Evolutionary conservation across 2,888 invertebrate species (phyloP).

Genomic region (Scaptomyza caliginosa): DNA sequence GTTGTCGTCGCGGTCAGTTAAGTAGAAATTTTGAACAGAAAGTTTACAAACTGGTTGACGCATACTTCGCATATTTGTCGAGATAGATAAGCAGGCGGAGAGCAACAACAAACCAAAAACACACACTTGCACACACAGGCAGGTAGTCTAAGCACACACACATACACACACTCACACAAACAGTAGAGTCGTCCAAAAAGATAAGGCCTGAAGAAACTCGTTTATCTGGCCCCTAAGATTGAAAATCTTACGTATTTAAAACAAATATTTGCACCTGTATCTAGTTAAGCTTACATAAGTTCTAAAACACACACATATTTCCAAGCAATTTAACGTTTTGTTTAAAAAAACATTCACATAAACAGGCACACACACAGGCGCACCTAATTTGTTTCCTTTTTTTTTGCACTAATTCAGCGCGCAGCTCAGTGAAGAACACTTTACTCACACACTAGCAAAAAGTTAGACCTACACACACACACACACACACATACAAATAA

Average conservation of each 20-base stretch:
- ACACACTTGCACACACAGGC: slow-evolving; percentile 10
- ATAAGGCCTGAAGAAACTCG: slow-evolving; percentile 67
- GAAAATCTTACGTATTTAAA: slow-evolving; percentile 59
- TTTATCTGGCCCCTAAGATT: slow-evolving; percentile 69
- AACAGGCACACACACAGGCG: slow-evolving; percentile 18
- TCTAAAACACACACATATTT: slow-evolving; percentile 35
- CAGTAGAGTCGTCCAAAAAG: slow-evolving; percentile 38
- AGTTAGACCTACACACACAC: slow-evolving; percentile 17
- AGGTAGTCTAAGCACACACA: slow-evolving; percentile 5
- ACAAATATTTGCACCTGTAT: slow-evolving; percentile 69
- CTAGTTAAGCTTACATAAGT: slow-evolving; percentile 64
- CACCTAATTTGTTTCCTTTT: slow-evolving; percentile 59
- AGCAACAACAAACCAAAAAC: slow-evolving; percentile 24
- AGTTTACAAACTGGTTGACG: slow-evolving; percentile 79
- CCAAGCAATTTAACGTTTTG: slow-evolving; percentile 46
- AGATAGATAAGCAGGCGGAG: slow-evolving; percentile 71
- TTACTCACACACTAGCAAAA: slow-evolving; percentile 43
- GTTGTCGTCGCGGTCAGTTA: slow-evolving; percentile 44
- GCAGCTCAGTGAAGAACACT: slow-evolving; percentile 63
- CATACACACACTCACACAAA: slow-evolving; percentile 21
- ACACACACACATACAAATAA: slow-evolving; percentile 14
- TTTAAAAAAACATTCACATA: slow-evolving; percentile 45
- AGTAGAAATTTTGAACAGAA: slow-evolving; percentile 72
- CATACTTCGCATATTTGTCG: slow-evolving; percentile 76
- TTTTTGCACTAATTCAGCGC: slow-evolving; percentile 72